These are phyloP conservation scores for rabbit (Oryctolagus cuniculus) DNA, from an alignment of 2,113 vertebrate species.

Conservation along the genomic window mOryCun1.1 NC_091435.1:67718001-67718500, in stretches of 20 bases:
- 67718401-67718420: background rate
- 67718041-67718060: background rate
- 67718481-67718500: constrained; percentile 28
- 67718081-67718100: constrained; percentile 23
- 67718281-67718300: background rate
- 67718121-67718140: background rate
- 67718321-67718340: constrained; percentile 25
- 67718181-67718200: background rate
- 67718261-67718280: background rate
- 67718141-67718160: background rate
- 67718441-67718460: background rate
- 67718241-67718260: background rate
- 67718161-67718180: background rate
- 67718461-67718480: background rate
- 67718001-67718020: constrained; percentile 27
- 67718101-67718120: background rate
- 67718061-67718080: background rate
- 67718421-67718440: background rate
- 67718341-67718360: background rate
- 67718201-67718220: background rate
- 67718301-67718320: background rate
- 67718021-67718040: background rate
- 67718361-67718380: background rate
- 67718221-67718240: background rate
- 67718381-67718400: background rate